Percentiles rank a stretch among this genome's conserved stretches.
Conservation (phyloP, 2,888 invertebrate genomes). For the Tachystola acroxantha region DNA sequence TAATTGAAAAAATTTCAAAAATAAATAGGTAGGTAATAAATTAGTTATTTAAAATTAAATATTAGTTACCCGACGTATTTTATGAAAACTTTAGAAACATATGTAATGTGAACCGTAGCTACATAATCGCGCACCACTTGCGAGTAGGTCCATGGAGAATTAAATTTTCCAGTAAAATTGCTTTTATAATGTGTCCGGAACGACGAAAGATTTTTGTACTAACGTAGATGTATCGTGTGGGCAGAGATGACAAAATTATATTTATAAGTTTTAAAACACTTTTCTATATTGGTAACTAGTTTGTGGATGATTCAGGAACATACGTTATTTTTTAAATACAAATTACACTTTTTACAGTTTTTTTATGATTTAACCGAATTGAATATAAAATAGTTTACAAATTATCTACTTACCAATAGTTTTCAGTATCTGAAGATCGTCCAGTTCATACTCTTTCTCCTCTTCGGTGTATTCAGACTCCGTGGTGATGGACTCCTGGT, state of each 20-base stretch:
- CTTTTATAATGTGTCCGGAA: conserved; percentile 9
- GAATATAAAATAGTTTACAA: no score
- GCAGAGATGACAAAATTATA: conserved; percentile 13
- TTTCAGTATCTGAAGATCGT: conserved; percentile 91
- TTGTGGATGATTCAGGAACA: conserved; percentile 6
- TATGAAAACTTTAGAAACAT: no score
- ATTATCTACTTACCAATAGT: conserved; percentile 86
- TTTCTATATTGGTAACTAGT: conserved; percentile 7
- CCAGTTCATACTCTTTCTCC: conserved; percentile 83
- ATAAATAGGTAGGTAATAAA: no score
- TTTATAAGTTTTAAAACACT: conserved; percentile 12
- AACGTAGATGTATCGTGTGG: conserved; percentile 9
- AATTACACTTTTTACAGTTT: neutral
- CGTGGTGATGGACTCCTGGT: conserved; percentile 74
- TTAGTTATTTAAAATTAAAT: no score
- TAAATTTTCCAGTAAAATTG: conserved; percentile 23
- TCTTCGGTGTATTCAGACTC: conserved; percentile 78
- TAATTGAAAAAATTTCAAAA: no score
- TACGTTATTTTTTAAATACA: neutral
- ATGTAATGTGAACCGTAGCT: no score
- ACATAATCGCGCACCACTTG: no score
- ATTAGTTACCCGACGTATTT: no score
- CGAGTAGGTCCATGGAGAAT: conserved; percentile 15
- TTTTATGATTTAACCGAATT: no score
- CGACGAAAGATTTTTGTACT: conserved; percentile 13